These are phyloP conservation scores for Hemicentrotus pulcherrimus DNA, from an alignment of 35 echinoderm and acorn worm genomes.

Conservation along the genomic window DNA sequence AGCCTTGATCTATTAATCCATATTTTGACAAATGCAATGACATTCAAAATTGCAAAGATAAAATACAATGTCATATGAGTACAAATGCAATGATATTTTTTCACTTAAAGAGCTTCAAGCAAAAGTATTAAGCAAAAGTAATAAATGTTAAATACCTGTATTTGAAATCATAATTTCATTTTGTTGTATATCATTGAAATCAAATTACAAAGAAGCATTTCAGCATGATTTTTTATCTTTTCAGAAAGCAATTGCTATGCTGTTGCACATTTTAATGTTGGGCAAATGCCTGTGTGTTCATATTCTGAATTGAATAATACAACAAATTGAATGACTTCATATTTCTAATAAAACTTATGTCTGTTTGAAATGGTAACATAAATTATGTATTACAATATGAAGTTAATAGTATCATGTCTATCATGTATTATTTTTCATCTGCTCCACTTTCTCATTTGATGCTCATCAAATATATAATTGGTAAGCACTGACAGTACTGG, in stretches of 20 bases:
- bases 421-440: background rate
- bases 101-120: too few species aligned
- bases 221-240: background rate
- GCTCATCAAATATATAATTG: background rate
- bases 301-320: background rate
- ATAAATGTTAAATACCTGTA: too few species aligned
- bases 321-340: too few species aligned
- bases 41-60: too few species aligned
- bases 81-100: too few species aligned
- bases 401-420: background rate
- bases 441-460: background rate
- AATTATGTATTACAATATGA: background rate
- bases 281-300: background rate
- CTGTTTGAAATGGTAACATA: background rate
- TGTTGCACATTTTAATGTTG: background rate
- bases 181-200: background rate
- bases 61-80: too few species aligned
- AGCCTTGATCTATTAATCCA: too few species aligned
- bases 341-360: background rate
- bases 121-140: too few species aligned
- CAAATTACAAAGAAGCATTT: background rate
- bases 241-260: background rate
- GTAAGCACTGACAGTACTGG: background rate
- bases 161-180: too few species aligned
- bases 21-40: too few species aligned